Base-by-base conservation (phyloP, 2,113 vertebrate genomes). In the Xiphorhynchus elegans region DNA sequence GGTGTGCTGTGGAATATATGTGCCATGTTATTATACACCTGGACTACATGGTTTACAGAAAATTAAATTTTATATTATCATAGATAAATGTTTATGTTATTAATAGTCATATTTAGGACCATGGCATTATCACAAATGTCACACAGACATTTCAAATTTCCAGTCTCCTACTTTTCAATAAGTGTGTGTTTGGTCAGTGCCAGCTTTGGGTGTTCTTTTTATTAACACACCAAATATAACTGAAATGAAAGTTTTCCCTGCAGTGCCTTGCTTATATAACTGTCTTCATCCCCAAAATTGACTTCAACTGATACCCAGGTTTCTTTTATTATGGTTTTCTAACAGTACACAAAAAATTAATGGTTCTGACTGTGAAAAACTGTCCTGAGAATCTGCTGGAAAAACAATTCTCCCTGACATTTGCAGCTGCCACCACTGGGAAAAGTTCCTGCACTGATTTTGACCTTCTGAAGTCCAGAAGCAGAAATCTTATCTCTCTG, bases 341-440 rank as follows among this genome's bases (percentile, higher is more conserved):
- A 87, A 77, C 11, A 70, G 46, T 37, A 90, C 59, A 93, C 33
- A 83, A 79, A 13, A 94, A 94, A 96, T 85, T 85, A 93, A 66
- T 63, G 16, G 63, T 67, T 73, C 87, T 70, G 58, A 66, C 84
- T 79, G 29, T 66, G 75, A 88, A 95, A 89, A 76, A 90, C 50
- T 73, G 67, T 89, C 87, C 66, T 80, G 88, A 93, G 93, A 96
- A 88, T 63, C 85, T 83, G 50, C 72, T 80, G 55, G 33, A 90
- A 94, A 88, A 90, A 60, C 63, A 85, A 70, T 94, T 91, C 68
- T 95, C 33, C 47, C 59, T 95, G 93, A 96, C 90, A 91, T 96
- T 96, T 96, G 72, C 93, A 90, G 78, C 84, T 91, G 81, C 17
- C 60, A 70, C 93, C 55, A 40, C 88, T 67, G 79, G 87, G 89